Percentiles rank a stretch among this genome's conserved stretches.
phyloP scores from a whole-genome alignment of 2,797 vertebrate species.

The Thaleichthys pacificus region DNA sequence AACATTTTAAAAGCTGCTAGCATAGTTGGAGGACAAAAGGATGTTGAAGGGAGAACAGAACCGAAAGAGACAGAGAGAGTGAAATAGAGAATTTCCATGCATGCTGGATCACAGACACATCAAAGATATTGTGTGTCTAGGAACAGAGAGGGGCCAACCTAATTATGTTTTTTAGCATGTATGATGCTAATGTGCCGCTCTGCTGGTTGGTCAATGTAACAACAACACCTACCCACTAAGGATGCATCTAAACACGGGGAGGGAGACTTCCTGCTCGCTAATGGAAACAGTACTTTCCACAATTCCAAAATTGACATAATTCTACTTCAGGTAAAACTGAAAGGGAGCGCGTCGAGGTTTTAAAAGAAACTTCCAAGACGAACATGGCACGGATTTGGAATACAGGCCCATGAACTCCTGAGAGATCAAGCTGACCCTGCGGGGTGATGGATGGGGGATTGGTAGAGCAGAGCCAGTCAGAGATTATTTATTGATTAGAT shows the following conservation, averaged over 20 bases:
- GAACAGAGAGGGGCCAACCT: not conserved
- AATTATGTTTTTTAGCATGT: not conserved
- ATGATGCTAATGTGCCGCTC: constrained; percentile 10
- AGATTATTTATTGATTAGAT: constrained; percentile 76
- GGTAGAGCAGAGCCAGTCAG: constrained; percentile 53
- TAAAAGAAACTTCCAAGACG: not conserved
- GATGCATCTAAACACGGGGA: not conserved
- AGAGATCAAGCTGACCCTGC: constrained; percentile 48
- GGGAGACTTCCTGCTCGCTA: not conserved
- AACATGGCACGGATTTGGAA: constrained; percentile 16
- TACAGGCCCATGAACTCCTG: constrained; percentile 37
- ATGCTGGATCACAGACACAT: constrained; percentile 42
- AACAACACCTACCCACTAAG: not conserved
- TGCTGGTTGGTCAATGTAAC: constrained; percentile 49
- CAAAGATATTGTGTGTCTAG: constrained; percentile 39
- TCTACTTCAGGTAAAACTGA: too few species aligned
- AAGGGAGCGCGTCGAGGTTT: too few species aligned
- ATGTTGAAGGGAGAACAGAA: constrained; percentile 21
- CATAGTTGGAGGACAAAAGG: too few species aligned
- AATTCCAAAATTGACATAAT: too few species aligned
- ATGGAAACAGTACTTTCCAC: too few species aligned
- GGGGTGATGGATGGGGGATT: constrained; percentile 62
- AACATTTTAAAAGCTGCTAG: too few species aligned
- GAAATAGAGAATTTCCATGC: constrained; percentile 30
- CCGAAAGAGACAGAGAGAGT: constrained; percentile 20